Percentiles rank a stretch among this genome's conserved stretches.
These are phyloP conservation scores for Melopsittacus undulatus DNA, from an alignment of 2,797 vertebrate genomes.

Conservation along the genomic window DNA sequence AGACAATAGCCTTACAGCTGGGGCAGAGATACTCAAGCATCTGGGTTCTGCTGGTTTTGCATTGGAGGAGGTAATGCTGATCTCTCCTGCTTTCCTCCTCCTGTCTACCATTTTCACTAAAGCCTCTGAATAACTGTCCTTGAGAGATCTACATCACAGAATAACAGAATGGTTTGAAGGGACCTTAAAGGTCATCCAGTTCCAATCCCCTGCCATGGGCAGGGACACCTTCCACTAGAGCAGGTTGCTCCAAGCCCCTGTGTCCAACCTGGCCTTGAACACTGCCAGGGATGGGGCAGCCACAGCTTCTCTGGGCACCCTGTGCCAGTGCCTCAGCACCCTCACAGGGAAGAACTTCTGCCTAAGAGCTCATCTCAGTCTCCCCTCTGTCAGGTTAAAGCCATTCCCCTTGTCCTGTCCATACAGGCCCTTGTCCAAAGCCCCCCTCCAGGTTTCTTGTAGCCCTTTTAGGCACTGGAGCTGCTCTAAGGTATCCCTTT, in stretches of 20 bases:
- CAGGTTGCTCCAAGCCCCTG: not conserved
- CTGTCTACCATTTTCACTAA: not conserved
- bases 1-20: accelerated
- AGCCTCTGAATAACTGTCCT: not conserved
- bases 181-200: not conserved
- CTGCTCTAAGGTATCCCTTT: too few species aligned
- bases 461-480: too few species aligned
- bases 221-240: not conserved
- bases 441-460: too few species aligned
- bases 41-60: not conserved
- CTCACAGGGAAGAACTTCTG: too few species aligned
- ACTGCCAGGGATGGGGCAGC: too few species aligned
- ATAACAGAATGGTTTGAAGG: not conserved
- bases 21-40: not conserved
- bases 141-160: not conserved
- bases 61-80: not conserved
- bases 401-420: too few species aligned
- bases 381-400: too few species aligned
- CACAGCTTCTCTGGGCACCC: too few species aligned
- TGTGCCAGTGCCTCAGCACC: too few species aligned
- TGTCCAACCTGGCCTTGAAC: too few species aligned
- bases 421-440: too few species aligned
- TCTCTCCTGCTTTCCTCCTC: not conserved
- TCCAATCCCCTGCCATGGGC: not conserved
- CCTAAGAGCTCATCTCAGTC: too few species aligned